Evolutionary conservation across 2,797 vertebrate species (phyloP), one percentile per base, ranked within the genome.

Genomic region (Sebastes cheni): DNA sequence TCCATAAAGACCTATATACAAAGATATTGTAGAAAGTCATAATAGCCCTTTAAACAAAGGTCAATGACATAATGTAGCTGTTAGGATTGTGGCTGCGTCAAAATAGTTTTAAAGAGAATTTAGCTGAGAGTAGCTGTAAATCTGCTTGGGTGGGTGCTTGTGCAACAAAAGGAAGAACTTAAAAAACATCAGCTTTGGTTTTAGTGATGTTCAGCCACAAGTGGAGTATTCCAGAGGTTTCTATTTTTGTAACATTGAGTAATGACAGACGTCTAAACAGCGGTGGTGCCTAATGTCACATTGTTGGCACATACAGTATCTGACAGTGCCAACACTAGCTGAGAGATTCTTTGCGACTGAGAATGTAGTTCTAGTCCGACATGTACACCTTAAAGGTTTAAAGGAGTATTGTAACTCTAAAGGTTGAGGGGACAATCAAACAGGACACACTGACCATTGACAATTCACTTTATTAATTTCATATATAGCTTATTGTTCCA

Each of bases 401-500:
- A 8, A 30, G 42, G 5, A 50, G 18, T 52, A 20, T 54, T 27
- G 10, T 69, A 5, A 5, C 13, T 34, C 23, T 16, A 46, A 16
- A 65, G 8, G 16, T 5, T 11, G 34, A 61, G 88, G 34, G n/a
- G 14, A 70, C 10, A 77, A 73, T 30, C 4, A 85, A 75, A 72
- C 25, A 1, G 5, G 67, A 84, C 76, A 86, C 56, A 11, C 2
- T 67, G 12, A 79, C 8, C 25, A 55, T 80, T 83, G 68, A 87
- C 71, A 78, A 69, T 79, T 89, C 62, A 86, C 76, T 95, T 95
- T 95, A 94, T 94, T 95, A 2, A 92, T 87, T 92, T 90, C 76
- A 91, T 69, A 91, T 88, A 85, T 94, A 96, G 95, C 95, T 96
- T 96, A 96, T 96, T 94, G 34, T 62, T 72, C 71, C 67, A 68